A percentile compares a stretch with the other conserved stretches of the same genome.
Evolutionary conservation across 2,113 vertebrate species (phyloP).

Genomic region (Tiliqua scincoides): DNA sequence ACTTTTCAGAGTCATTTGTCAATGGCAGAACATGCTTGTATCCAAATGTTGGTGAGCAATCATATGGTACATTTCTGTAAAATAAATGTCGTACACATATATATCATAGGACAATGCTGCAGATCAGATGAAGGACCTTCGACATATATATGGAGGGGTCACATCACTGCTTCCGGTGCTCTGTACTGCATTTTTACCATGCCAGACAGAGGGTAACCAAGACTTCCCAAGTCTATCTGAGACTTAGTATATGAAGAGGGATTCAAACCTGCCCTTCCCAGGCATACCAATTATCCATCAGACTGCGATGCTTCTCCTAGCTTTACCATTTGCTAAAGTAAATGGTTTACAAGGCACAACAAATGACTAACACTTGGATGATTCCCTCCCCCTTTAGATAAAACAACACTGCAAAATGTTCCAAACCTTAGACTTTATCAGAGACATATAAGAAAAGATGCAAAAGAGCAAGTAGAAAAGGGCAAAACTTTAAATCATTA

Average conservation of each 20-base stretch:
- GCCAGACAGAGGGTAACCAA: not conserved
- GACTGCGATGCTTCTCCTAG: not conserved
- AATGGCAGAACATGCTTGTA: slow-evolving; percentile 92
- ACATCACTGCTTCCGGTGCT: not conserved
- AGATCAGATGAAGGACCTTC: slow-evolving; percentile 3
- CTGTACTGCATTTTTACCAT: not conserved
- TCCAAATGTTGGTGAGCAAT: slow-evolving; percentile 91
- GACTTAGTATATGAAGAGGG: not conserved
- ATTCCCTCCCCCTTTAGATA: not conserved
- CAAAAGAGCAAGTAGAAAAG: not conserved
- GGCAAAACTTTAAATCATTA: not conserved
- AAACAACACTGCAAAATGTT: not conserved
- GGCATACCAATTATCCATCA: not conserved
- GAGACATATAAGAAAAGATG: slow-evolving; percentile 16
- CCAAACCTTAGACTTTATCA: not conserved
- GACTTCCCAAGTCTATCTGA: not conserved
- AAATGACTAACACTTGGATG: not conserved
- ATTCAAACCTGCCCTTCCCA: not conserved
- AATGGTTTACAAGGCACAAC: not conserved
- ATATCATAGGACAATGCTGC: not conserved
- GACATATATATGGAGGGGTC: not conserved
- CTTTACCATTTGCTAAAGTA: not conserved
- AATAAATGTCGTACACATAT: slow-evolving; percentile 29
- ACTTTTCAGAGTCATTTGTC: slow-evolving; percentile 87
- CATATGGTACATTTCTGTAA: slow-evolving; percentile 73